Percentiles rank a stretch among this genome's conserved stretches.
phyloP scores from a whole-genome alignment of 2,113 vertebrate genomes.

The Sigmodon hispidus region DNA sequence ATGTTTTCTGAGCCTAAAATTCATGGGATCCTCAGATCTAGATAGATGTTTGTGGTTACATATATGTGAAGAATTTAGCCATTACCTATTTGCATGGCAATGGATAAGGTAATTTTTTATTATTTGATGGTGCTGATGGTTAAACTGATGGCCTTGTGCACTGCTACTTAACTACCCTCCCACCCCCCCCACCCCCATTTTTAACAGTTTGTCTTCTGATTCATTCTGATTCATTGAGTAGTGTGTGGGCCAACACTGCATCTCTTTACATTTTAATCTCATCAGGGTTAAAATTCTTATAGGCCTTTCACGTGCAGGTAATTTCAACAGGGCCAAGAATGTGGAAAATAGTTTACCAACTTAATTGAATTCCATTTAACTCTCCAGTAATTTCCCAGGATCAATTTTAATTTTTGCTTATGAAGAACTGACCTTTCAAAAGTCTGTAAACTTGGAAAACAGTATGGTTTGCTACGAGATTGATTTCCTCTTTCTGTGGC shows the following conservation, averaged over 20 bases:
- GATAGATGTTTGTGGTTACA: neutral
- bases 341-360: slow-evolving; percentile 16
- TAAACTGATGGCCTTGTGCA: neutral
- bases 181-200: too few species aligned
- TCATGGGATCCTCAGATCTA: neutral
- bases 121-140: neutral
- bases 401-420: slow-evolving; percentile 31
- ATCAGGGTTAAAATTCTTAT: slow-evolving; percentile 15
- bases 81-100: neutral
- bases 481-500: neutral
- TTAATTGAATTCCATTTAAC: slow-evolving; percentile 41
- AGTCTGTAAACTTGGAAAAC: slow-evolving; percentile 28
- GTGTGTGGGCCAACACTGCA: neutral
- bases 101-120: neutral
- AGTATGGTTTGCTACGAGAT: neutral
- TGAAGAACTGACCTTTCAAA: slow-evolving; percentile 42
- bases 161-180: neutral
- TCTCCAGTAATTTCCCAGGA: slow-evolving; percentile 28
- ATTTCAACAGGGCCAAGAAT: slow-evolving; percentile 21
- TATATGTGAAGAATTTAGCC: neutral
- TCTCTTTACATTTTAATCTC: slow-evolving; percentile 40
- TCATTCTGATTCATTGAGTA: slow-evolving; percentile 23
- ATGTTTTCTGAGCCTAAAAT: slow-evolving; percentile 31
- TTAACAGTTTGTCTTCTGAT: slow-evolving; percentile 46
- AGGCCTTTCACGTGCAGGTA: neutral